A percentile compares a stretch with the other conserved stretches of the same genome.
Evolutionary conservation across 2,888 invertebrate species (phyloP).

Genomic region (Callinectes sapidus): DNA sequence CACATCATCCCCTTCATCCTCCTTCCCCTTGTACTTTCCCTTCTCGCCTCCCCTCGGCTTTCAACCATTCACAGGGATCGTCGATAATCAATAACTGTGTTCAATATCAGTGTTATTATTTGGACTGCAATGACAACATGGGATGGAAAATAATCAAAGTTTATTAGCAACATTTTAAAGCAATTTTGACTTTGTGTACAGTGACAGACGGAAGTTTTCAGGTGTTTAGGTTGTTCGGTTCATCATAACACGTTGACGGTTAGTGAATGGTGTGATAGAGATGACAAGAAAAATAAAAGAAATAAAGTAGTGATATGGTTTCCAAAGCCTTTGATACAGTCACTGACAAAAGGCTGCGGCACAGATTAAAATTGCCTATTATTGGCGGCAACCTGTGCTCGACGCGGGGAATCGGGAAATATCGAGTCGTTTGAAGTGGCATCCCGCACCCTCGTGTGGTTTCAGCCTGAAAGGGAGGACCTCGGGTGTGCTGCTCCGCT

Average conservation of each 20-base stretch:
- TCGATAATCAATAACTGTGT: neutral
- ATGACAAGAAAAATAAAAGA: neutral
- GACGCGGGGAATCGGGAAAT: neutral
- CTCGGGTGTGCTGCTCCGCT: neutral
- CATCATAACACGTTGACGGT: too few species aligned
- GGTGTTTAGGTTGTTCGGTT: neutral
- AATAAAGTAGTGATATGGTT: neutral
- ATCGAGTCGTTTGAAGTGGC: slow-evolving; percentile 1
- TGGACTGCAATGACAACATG: neutral
- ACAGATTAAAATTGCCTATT: slow-evolving; percentile 5
- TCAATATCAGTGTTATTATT: neutral
- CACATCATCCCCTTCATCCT: neutral
- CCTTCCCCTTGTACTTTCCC: neutral
- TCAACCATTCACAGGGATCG: neutral
- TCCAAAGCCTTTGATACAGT: slow-evolving; percentile 3
- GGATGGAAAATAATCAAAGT: neutral
- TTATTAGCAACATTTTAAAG: neutral
- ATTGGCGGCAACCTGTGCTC: slow-evolving; percentile 1
- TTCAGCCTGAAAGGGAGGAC: neutral
- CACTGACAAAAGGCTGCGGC: neutral
- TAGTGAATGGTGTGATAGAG: neutral
- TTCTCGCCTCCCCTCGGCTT: neutral
- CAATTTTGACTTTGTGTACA: neutral
- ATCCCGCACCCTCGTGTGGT: neutral
- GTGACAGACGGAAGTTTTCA: neutral